phyloP scores from a whole-genome alignment of 2,888 invertebrate genomes.

The Conus canariensis region DNA sequence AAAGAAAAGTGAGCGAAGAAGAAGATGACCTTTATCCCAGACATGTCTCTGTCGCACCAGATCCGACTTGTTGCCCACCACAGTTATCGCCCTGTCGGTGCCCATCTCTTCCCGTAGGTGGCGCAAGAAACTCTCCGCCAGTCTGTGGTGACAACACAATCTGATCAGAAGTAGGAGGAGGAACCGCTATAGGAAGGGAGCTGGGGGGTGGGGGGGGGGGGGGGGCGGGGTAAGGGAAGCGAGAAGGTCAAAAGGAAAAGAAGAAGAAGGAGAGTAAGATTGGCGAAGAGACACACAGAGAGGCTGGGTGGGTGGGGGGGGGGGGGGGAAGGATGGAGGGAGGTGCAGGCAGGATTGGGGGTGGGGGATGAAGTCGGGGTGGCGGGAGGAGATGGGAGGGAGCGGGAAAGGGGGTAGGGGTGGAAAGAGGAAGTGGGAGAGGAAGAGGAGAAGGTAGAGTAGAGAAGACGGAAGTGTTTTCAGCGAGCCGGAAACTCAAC shows the following conservation, averaged over 20 bases:
- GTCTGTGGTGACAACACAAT: neutral
- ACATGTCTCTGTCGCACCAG: constrained; percentile 49
- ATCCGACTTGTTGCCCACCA: constrained; percentile 53
- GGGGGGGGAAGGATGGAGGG: too few species aligned
- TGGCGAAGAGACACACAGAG: neutral
- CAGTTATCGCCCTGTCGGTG: constrained; percentile 46
- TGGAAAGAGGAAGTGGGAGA: neutral
- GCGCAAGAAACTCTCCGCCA: neutral
- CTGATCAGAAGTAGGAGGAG: neutral
- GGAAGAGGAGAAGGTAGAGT: neutral
- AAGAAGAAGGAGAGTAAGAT: too few species aligned
- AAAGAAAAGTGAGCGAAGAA: too few species aligned
- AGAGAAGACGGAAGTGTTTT: neutral
- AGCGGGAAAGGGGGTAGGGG: neutral
- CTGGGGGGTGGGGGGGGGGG: too few species aligned
- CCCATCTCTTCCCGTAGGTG: constrained; percentile 45
- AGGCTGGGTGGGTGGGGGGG: neutral
- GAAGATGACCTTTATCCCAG: constrained; percentile 6
- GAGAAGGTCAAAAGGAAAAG: neutral
- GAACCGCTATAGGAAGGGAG: too few species aligned
- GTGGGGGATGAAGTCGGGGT: too few species aligned
- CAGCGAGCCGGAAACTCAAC: too few species aligned
- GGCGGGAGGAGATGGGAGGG: neutral
- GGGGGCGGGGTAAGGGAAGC: too few species aligned
- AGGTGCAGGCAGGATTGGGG: too few species aligned